Base-by-base conservation (phyloP, 2,797 vertebrate species). In the Myiotriccus ornatus region DNA sequence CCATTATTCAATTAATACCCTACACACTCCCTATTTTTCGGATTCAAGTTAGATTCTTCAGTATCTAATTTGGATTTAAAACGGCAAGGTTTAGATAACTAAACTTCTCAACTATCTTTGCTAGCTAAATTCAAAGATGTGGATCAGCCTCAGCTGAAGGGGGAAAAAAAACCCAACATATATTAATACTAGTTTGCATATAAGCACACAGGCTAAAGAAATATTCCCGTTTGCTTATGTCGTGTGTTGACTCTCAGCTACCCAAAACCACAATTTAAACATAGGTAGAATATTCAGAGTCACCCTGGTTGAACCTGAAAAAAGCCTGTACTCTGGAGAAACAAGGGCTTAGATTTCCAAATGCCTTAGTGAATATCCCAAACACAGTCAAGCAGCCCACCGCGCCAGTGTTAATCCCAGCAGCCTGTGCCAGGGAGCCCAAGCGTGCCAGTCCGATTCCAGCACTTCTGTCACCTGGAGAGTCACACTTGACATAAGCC, bases 401-500 rank as follows among this genome's bases (percentile, higher is more conserved):
- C 7, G 22, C 28, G 2, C 0, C 1, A 5, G 53, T 4, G 63
- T 19, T 79, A 76, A 76, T 56, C 67, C 56, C 71, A n/a, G 43
- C 25, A 37, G 28, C 0, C 64, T 37, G 44, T 12, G 28, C 41
- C 62, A 59, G 69, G 47, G 5, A 94, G 22, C 49, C 65, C 57
- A 12, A 28, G 52, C 27, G 0, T 30, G 16, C 39, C 6, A 0
- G 39, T 43, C 44, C 2, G 0, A 14, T 32, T 20, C 44, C 77
- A 59, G 62, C 41, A 23, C 74, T 34, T 32, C 35, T 4, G 22
- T 30, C 83, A 80, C 55, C 59, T 55, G 74, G 4, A 81, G 7
- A 73, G 17, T 9, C 57, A 63, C 25, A 6, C 16, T 14, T 14
- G 23, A 53, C 32, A 6, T 0, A 59, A 14, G 21, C 32, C 7